These are phyloP conservation scores for Synanthedon andrenaeformis DNA, from an alignment of 2,888 invertebrate species.

Conservation along the genomic window DNA sequence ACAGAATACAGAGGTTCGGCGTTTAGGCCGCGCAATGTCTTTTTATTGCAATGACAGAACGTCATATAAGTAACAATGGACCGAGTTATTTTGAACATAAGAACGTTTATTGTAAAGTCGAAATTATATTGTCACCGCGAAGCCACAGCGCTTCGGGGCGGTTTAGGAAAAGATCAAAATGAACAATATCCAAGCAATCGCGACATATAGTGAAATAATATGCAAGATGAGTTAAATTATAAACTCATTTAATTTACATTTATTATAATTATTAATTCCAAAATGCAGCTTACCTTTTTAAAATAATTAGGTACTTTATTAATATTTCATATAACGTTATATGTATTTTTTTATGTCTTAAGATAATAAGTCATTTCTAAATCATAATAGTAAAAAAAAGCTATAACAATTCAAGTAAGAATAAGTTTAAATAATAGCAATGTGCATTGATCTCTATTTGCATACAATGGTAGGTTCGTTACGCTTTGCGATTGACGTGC, in stretches of 20 bases:
- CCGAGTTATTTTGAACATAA: constrained; percentile 43
- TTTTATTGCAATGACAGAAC: constrained; percentile 40
- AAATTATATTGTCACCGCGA: constrained; percentile 24
- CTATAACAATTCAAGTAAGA: neutral
- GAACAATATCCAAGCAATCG: constrained; percentile 56
- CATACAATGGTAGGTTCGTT: constrained; percentile 59
- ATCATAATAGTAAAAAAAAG: constrained; percentile 40
- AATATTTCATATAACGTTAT: no score
- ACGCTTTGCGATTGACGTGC: constrained; percentile 38
- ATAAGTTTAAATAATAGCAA: no score
- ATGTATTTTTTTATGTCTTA: no score
- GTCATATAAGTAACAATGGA: constrained; percentile 50
- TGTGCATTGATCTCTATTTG: constrained; percentile 22
- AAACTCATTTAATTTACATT: no score
- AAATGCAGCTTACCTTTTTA: no score
- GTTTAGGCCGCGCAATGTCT: constrained; percentile 29
- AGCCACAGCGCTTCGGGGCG: constrained; percentile 34
- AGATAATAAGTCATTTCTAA: no score
- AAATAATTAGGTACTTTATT: no score
- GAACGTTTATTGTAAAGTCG: constrained; percentile 31
- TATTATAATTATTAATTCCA: no score
- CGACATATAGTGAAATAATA: constrained; percentile 55
- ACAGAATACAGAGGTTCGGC: constrained; percentile 17
- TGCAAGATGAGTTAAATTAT: constrained; percentile 42
- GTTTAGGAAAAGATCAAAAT: constrained; percentile 57